These are phyloP conservation scores for Drosophila tanythrix DNA, from an alignment of 2,888 invertebrate genomes.

Conservation along the genomic window DNA sequence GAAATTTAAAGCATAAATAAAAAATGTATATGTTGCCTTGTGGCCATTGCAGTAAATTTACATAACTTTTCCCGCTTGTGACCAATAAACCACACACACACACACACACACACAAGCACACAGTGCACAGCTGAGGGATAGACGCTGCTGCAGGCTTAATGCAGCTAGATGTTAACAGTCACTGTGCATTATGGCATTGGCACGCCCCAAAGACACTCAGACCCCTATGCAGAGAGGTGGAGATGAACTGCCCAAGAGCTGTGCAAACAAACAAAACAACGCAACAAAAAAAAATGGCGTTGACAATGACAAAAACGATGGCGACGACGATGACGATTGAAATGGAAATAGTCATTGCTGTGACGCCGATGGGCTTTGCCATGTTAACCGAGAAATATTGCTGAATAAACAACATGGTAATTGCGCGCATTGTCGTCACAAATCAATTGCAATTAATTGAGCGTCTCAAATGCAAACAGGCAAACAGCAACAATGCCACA, in stretches of 20 bases:
- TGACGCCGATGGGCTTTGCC: constrained; percentile 15
- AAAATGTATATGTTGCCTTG: constrained; percentile 38
- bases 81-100: constrained; percentile 20
- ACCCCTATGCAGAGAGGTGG: background rate
- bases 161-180: constrained; percentile 27
- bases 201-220: constrained; percentile 17
- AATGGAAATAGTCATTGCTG: constrained; percentile 25
- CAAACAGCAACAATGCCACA: background rate
- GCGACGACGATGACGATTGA: background rate
- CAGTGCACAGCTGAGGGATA: background rate
- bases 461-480: constrained; percentile 4
- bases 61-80: constrained; percentile 27
- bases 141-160: constrained; percentile 26
- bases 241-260: constrained; percentile 21
- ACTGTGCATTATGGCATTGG: constrained; percentile 25
- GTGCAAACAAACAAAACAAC: constrained; percentile 31
- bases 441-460: constrained; percentile 67
- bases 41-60: constrained; percentile 40
- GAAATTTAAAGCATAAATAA: constrained; percentile 66
- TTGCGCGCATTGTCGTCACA: constrained; percentile 49
- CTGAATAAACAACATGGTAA: constrained; percentile 44
- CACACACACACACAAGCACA: background rate
- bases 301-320: constrained; percentile 5
- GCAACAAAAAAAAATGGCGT: constrained; percentile 36
- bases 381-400: constrained; percentile 35